A percentile compares a stretch with the other conserved stretches of the same genome.
phyloP scores from a whole-genome alignment of 1,140 invertebrate species.

The Diorhabda carinulata region DNA sequence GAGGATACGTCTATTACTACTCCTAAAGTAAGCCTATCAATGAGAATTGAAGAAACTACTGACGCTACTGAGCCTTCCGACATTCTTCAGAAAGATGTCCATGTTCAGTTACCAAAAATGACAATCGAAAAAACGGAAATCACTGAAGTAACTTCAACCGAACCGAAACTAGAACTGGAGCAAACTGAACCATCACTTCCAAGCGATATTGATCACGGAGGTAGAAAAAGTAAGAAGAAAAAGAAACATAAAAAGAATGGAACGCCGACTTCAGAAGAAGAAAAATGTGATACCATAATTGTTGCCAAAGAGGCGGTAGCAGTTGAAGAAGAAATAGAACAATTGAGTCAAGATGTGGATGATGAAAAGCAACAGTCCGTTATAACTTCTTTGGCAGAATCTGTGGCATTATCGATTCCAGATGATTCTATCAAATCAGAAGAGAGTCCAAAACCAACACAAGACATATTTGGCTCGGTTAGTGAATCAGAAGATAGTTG shows the following conservation, averaged over 20 bases:
- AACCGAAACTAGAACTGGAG: constrained; percentile 42
- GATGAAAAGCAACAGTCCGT: constrained; percentile 44
- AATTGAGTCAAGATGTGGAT: not conserved
- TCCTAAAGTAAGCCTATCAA: constrained; percentile 36
- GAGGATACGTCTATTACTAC: constrained; percentile 26
- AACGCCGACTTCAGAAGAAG: constrained; percentile 38
- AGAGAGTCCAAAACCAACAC: constrained; percentile 54
- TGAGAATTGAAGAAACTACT: constrained; percentile 37
- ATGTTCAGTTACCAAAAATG: constrained; percentile 35
- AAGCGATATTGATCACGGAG: constrained; percentile 47
- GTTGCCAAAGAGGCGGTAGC: constrained; percentile 28
- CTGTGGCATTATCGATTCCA: constrained; percentile 56
- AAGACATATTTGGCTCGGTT: constrained; percentile 49
- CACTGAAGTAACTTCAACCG: constrained; percentile 31
- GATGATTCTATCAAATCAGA: constrained; percentile 48
- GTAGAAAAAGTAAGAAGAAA: constrained; percentile 51
- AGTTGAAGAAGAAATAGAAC: constrained; percentile 21
- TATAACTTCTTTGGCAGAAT: constrained; percentile 58
- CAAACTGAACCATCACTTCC: constrained; percentile 43
- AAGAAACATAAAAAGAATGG: constrained; percentile 49
- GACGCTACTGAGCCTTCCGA: constrained; percentile 21
- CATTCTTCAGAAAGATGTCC: constrained; percentile 36
- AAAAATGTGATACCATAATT: constrained; percentile 29
- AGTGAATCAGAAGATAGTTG: constrained; percentile 48
- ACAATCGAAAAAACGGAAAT: constrained; percentile 20